phyloP scores from a whole-genome alignment of 2,888 invertebrate genomes.

The Drosophila algonquin region DNA sequence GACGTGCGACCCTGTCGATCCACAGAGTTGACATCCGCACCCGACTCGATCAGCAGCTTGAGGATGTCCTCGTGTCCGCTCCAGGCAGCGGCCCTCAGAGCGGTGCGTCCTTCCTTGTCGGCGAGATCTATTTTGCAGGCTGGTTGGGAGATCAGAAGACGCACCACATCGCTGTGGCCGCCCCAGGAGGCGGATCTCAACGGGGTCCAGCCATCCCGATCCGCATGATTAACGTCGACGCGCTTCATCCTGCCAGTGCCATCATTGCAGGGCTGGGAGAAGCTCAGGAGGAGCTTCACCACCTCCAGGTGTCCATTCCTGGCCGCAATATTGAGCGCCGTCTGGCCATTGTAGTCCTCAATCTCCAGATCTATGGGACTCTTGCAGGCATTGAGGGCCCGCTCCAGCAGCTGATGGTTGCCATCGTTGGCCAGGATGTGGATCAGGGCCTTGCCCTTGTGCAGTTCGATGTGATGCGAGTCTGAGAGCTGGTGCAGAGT shows the following conservation, averaged over 20 bases:
- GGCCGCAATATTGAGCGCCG: conserved; percentile 93
- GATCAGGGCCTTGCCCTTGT: conserved; percentile 88
- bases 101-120: conserved; percentile 94
- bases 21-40: conserved; percentile 91
- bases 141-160: conserved; percentile 90
- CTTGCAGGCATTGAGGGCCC: conserved; percentile 87
- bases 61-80: conserved; percentile 95
- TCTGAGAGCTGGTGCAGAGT: conserved; percentile 83
- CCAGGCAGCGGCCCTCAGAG: conserved; percentile 96
- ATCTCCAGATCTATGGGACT: conserved; percentile 86
- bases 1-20: conserved; percentile 97
- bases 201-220: conserved; percentile 95
- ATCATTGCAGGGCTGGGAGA: conserved; percentile 82
- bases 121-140: conserved; percentile 93
- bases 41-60: conserved; percentile 89
- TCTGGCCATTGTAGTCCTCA: conserved; percentile 91
- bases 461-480: conserved; percentile 83
- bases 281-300: conserved; percentile 86
- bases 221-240: conserved; percentile 90
- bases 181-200: conserved; percentile 97
- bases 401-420: conserved; percentile 88
- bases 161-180: conserved; percentile 95
- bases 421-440: conserved; percentile 91
- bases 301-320: conserved; percentile 90
- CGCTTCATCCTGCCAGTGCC: conserved; percentile 84